These are phyloP conservation scores for Vireo griseus DNA, from an alignment of 2,797 vertebrate genomes.

Conservation along the genomic window DNA sequence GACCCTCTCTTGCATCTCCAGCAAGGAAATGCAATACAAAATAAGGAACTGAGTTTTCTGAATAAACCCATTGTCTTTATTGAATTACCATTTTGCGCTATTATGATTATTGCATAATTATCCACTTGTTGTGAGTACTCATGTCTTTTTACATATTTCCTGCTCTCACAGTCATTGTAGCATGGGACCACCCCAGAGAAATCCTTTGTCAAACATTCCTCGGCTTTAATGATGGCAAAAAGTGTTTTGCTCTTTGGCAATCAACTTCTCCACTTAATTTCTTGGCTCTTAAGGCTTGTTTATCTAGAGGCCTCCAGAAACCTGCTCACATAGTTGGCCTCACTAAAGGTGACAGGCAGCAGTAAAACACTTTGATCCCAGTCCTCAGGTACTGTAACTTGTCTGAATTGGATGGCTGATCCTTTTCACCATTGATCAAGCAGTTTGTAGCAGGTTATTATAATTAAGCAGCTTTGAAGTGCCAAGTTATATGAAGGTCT, in stretches of 20 bases:
- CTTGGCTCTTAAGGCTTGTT: neutral
- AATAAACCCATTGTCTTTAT: neutral
- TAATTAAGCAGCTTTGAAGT: slow-evolving; percentile 20
- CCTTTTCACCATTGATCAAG: neutral
- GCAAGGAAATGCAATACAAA: neutral
- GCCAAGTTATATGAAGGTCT: neutral
- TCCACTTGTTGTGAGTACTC: neutral
- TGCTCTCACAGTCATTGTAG: neutral
- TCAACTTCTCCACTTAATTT: neutral
- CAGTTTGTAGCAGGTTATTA: slow-evolving; percentile 23
- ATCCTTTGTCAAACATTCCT: neutral
- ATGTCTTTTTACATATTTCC: neutral
- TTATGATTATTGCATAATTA: neutral
- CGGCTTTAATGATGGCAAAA: neutral
- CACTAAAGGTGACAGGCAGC: neutral
- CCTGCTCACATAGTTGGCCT: neutral
- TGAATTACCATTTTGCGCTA: neutral
- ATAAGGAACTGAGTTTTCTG: neutral
- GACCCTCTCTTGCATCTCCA: neutral
- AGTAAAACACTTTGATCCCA: neutral
- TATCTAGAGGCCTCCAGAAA: neutral
- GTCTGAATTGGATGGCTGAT: neutral
- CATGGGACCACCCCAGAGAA: neutral
- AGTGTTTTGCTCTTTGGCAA: slow-evolving; percentile 13
- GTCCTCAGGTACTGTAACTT: neutral